These are phyloP conservation scores for Bathynomus jamesi DNA, from an alignment of 1,140 invertebrate species.

Conservation along the genomic window DNA sequence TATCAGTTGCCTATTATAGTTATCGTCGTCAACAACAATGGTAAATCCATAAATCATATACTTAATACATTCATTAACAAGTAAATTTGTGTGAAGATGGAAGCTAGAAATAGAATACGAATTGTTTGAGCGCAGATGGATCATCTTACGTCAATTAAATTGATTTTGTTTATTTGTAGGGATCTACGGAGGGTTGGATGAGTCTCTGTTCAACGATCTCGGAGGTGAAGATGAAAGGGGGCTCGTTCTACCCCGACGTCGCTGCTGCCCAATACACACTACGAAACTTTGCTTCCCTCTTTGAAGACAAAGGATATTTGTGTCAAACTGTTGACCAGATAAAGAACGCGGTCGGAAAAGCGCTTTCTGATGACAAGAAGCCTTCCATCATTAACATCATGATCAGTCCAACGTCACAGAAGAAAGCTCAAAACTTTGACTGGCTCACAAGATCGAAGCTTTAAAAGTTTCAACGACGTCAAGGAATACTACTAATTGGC, in stretches of 20 bases:
- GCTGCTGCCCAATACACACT: slow-evolving; percentile 65
- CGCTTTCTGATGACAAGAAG: slow-evolving; percentile 55
- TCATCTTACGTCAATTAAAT: background rate
- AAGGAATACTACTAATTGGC: too few relatives aligned
- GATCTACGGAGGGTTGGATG: slow-evolving; percentile 49
- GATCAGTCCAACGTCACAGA: slow-evolving; percentile 75
- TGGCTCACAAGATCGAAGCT: slow-evolving; percentile 89
- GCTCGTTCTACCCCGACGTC: slow-evolving; percentile 64
- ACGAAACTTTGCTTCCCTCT: slow-evolving; percentile 86
- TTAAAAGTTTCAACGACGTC: too few relatives aligned
- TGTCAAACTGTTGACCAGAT: slow-evolving; percentile 68
- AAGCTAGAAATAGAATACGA: background rate
- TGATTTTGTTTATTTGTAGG: background rate
- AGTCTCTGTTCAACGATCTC: slow-evolving; percentile 62
- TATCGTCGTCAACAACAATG: slow-evolving; percentile 92
- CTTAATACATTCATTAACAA: background rate
- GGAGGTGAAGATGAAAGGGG: slow-evolving; percentile 55
- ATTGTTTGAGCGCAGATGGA: background rate
- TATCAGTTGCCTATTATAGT: slow-evolving; percentile 86
- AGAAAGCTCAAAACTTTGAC: slow-evolving; percentile 80
- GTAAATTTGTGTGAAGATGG: background rate
- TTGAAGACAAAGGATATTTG: slow-evolving; percentile 69
- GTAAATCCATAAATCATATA: slow-evolving; percentile 46
- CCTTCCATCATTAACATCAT: slow-evolving; percentile 85
- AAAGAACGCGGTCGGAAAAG: slow-evolving; percentile 56